Conservation (phyloP, 2,797 vertebrate species). For the Poeciliopsis turneri region DNA sequence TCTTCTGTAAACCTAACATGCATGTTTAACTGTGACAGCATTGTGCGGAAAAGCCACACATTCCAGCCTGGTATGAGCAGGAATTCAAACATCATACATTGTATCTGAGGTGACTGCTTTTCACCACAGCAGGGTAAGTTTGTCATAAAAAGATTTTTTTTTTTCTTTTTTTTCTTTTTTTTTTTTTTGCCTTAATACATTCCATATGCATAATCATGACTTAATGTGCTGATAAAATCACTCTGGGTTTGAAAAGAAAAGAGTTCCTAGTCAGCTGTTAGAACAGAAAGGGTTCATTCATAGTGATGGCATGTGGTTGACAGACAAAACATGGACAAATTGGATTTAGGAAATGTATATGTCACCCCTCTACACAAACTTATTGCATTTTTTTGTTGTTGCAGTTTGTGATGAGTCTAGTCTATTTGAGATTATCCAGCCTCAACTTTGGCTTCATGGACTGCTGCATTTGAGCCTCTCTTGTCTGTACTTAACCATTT, state of each 20-base stretch:
- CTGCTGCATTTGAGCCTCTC: neutral
- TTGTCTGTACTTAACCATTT: neutral
- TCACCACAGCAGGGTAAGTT: neutral
- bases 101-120: neutral
- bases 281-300: neutral
- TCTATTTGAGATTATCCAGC: neutral
- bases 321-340: neutral
- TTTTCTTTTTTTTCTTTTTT: too few species aligned
- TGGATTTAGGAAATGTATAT: neutral
- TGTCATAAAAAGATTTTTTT: too few species aligned
- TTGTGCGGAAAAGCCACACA: neutral
- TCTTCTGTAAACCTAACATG: neutral
- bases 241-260: too few species aligned
- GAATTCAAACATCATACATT: neutral
- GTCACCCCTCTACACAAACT: neutral
- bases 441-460: neutral
- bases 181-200: neutral
- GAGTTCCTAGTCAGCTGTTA: neutral
- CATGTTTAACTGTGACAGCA: neutral
- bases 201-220: neutral
- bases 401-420: neutral
- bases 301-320: neutral
- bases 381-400: neutral
- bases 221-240: neutral
- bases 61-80: too few species aligned